Evolutionary conservation across 2,888 invertebrate genomes (phyloP), one percentile per base, ranked within the genome.

Genomic region (Philhelius pedissequus): DNA sequence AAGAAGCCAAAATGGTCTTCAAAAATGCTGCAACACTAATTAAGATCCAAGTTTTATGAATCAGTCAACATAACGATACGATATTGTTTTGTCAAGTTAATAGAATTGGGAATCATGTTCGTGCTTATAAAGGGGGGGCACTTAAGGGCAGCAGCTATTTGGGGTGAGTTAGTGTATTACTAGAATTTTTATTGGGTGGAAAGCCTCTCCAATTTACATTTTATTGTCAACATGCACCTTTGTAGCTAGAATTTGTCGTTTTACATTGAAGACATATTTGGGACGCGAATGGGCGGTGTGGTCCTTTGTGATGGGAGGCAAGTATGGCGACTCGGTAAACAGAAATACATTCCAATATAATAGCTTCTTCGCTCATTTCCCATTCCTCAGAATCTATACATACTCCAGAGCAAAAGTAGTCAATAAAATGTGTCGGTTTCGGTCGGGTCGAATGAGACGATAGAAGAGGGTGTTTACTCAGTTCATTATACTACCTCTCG

Each of bases 11-110:
- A 77, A 82, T 77, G 71, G 71, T 82, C 64, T 64, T 66, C 66
- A 60, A 69, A 74, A 74, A 83, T 74, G 68, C 83, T 64, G 60
- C 66, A 54, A 48, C 64, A 64, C 66, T 84, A 84, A 84, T 84
- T 84, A 80, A 70, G 75, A 58, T 68, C 15, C 58, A 54, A 69
- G 73, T 69, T 86, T 86, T 81, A 86, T 81, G 81, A 81, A 50
- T 86, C 70, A 76, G 76, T 81, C 81, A 80, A 86, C 84, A 86
- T 64, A 86, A 86, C 56, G 84, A 60, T 75, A 86, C 56, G 84
- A 60, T 75, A 84, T 79, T 80, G 79, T 84, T 79, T 45, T 74
- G 75, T 79, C 84, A 69, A 69, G 64, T 75, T 79, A 84, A 80
- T 80, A 75, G 84, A 75, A 62, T 75, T 45, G 66, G 48, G 32